Base-by-base conservation (phyloP, 2,888 invertebrate genomes). In the Sminthurides aquaticus region DNA sequence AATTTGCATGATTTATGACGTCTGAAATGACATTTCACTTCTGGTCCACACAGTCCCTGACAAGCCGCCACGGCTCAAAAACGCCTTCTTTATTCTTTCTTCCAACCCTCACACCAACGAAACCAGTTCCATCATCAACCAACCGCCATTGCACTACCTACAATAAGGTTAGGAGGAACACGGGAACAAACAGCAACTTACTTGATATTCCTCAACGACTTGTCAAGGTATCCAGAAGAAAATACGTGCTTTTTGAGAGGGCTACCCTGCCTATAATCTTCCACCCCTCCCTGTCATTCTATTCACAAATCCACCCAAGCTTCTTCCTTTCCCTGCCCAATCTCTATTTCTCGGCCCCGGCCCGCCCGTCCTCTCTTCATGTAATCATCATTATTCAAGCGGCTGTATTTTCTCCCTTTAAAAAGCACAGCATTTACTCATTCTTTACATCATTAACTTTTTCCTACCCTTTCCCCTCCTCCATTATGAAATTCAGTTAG, bases 1-100 rank as follows among this genome's bases (percentile, higher is more conserved):
- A 74, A 74, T 74, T 74, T 71, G 67, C 74, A 74, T 74, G 74
- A 74, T 74, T 74, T 74, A 74, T 71, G 71, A 74, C 70, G 65
- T 67, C 63, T 70, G 67, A 69, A 70, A 70, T 72, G 72, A 72
- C 73, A 69, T 70, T 68, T 70, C 71, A 71, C 70, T 68, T 73
- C 69, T 71, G 69, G 64, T 57, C 66, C 60, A 34, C 43, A 15
- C 15, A 5, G 43, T 11, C 8, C 43, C 15, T 5, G 15, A 34
- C 43, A 34, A 34, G 43, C 43, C 5, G 8, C 43, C 5, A 15
- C 43, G 43, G 15, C 43, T 11, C 5, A 34, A 34, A 34, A 5
- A 34, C 43, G 43, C 43, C 15, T 34, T 34, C 43, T 34, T 34
- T 5, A 34, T 5, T 15, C 43, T 11, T 34, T 15, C 5, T 34